Evolutionary conservation across 2,888 invertebrate genomes (phyloP), one percentile per base, ranked within the genome.

Genomic region (Drosophila buzzatii): DNA sequence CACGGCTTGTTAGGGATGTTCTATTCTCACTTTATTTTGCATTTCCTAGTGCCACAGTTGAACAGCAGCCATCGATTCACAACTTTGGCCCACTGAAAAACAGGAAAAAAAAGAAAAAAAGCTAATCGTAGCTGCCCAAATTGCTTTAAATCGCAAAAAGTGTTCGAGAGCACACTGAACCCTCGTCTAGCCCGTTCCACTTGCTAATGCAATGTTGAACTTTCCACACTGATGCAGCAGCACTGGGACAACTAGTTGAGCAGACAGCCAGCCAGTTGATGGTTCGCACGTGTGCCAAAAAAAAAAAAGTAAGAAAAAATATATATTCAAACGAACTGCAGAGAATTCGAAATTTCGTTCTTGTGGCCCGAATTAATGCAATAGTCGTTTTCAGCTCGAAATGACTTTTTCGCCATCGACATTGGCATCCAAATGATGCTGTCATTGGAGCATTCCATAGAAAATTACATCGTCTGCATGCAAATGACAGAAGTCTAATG

Each of bases 161-260:
- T 44, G 53, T 65, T 57, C 41, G 27, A 41, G 12, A 23, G 12
- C 31, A 42, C 16, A 18, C 41, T 27, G 45, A 14, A 12, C 10
- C 18, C 14, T 16, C 42, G 16, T 59, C 58, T 55, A 41, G 56
- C 16, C 23, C 52, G 14, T 9, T 65, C 57, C 37, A 37, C 37
- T 12, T 37, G 49, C 74, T 45, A 65, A 72, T 75, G 73, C 78
- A 82, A 80, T 84, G 82, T 80, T 82, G 80, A 87, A 62, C 74
- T 77, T 84, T 86, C 86, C 84, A 80, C 72, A 71, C 87, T 81
- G 77, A 64, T 83, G 80, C 73, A 73, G 62, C 70, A 58, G 39
- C 49, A 55, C n/a, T 37, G 52, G 52, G 23, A 3, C 37, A 53
- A 37, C 55, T n/a, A 44, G 16, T 33, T n/a, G 14, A 23, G 5